Evolutionary conservation across 92 coral and sea anemone genomes (phyloP), one percentile per base, ranked within the genome.

Genomic region (Pocillopora meandrina): DNA sequence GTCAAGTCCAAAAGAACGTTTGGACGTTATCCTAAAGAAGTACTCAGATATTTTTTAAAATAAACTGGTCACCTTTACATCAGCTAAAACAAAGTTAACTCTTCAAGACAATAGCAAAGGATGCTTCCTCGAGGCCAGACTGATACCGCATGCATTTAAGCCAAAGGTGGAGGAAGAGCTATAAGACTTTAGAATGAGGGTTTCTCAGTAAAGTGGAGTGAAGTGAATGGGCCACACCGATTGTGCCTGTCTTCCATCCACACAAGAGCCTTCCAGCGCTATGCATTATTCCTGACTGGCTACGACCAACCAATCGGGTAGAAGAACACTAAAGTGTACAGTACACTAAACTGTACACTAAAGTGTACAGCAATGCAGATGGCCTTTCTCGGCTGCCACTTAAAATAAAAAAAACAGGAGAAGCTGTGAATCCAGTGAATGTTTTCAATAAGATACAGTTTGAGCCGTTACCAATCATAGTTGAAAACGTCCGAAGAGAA

Each of bases 171-270:
- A 76, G 36, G 76, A 61, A 57, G 83, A 85, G 69, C 76, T 76
- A 76, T 2, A 61, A 65, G 88, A 34, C 88, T 74, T 16, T 20
- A 75, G 62, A 75, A 62, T 52, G 75, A 64, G 56, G 89, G 84
- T 49, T 85, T 15, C 84, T 85, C 67, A 23, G 26, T 20, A 42
- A 76, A 23, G 84, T 67, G n/a, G 42, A 76, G 66, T 85, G 61
- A 34, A 65, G 84, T 14, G 84, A 85, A 10, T 85, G 88, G 88
- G 89, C 84, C 23, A 85, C 89, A 31, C 84, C 72, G 10, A 85
- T 77, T 77, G 84, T 77, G 55, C 62, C 89, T 52, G 89, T 78
- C 36, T 58, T 60, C 26, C 68, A 78, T 21, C 15, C 26, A 34
- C 35, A 60, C 56, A 33, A 60, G 61, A 67, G 18, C 79, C 72